A percentile compares a stretch with the other conserved stretches of the same genome.
These are phyloP conservation scores for Dendrolimus pini DNA, from an alignment of 2,888 invertebrate genomes.

Conservation along the genomic window DNA sequence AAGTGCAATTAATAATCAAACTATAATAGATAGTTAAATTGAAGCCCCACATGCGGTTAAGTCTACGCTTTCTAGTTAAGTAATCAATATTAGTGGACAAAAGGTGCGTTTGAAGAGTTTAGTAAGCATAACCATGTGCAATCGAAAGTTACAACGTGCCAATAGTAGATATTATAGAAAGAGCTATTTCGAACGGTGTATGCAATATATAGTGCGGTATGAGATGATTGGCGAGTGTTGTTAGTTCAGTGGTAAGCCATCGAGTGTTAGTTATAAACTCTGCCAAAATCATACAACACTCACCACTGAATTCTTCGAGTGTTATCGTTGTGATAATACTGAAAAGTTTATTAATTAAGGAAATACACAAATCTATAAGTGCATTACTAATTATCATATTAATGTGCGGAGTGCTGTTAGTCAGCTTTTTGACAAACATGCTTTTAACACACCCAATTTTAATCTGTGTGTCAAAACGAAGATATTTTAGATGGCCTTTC, in stretches of 20 bases:
- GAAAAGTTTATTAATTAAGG: slow-evolving; percentile 63
- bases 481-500: slow-evolving; percentile 58
- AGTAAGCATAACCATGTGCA: slow-evolving; percentile 6
- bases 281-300: slow-evolving; percentile 69
- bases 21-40: not conserved
- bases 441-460: slow-evolving; percentile 59
- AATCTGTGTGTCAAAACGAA: slow-evolving; percentile 63
- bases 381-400: slow-evolving; percentile 51
- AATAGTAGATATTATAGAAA: not conserved
- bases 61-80: not conserved
- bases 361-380: slow-evolving; percentile 64
- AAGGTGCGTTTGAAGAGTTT: slow-evolving; percentile 5
- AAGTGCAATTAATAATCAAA: slow-evolving; percentile 15
- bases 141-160: slow-evolving; percentile 1
- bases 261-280: not conserved
- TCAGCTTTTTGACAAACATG: slow-evolving; percentile 64
- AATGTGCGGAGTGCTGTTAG: slow-evolving; percentile 69
- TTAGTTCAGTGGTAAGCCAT: slow-evolving; percentile 39
- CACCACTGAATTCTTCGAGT: slow-evolving; percentile 70
- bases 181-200: slow-evolving; percentile 1
- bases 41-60: not conserved
- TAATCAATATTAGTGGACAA: slow-evolving; percentile 3
- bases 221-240: slow-evolving; percentile 9
- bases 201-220: slow-evolving; percentile 3
- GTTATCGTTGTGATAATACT: slow-evolving; percentile 66